Base-by-base conservation (phyloP, 2,888 invertebrate species). In the Mesoligia furuncula region DNA sequence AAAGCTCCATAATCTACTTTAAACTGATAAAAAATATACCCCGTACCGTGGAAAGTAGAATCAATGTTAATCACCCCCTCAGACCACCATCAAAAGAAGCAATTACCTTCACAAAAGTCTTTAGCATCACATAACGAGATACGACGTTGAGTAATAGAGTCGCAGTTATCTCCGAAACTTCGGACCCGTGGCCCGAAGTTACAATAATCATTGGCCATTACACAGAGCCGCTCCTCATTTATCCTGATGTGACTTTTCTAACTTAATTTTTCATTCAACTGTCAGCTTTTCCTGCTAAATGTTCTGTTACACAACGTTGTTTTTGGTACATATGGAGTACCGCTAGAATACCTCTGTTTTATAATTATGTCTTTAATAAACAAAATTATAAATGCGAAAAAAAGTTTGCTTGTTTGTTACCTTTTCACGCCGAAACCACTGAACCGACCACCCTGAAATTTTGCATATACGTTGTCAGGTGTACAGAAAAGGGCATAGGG, bases 251-350 rank as follows among this genome's bases (percentile, higher is more conserved):
- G 83, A 88, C 87, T 89, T 88, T 88, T 73, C 78, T 80, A 88
- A 88, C 88, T 84, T 80, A 85, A 88, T 88, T 86, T 86, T 83
- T 88, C 87, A 85, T 79, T 85, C 88, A 88, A 80, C 88, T 88
- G 89, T 85, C 88, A 84, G 74, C 79, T 83, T 86, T 80, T 75
- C 70, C 69, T 64, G 39, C 15, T 17, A 51, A 71, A 61, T 57
- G 15, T 45, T 27, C 15, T 17, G 20, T 64, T 39, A 64, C 20
- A 54, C 27, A 48, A 81, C 20, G 4, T 42, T 51, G 15, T 62
- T 62, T 61, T 80, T 48, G 6, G 27, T 67, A 17, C 7, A 45
- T 31, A 31, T 31, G 2, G 0, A 31, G 17, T 42, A 54, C 54
- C 1, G 24, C 13, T 54, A 24, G 17, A 13, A 39, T 1, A 17